These are phyloP conservation scores for Cyclopterus lumpus DNA, from an alignment of 2,797 vertebrate species.

Conservation along the genomic window DNA sequence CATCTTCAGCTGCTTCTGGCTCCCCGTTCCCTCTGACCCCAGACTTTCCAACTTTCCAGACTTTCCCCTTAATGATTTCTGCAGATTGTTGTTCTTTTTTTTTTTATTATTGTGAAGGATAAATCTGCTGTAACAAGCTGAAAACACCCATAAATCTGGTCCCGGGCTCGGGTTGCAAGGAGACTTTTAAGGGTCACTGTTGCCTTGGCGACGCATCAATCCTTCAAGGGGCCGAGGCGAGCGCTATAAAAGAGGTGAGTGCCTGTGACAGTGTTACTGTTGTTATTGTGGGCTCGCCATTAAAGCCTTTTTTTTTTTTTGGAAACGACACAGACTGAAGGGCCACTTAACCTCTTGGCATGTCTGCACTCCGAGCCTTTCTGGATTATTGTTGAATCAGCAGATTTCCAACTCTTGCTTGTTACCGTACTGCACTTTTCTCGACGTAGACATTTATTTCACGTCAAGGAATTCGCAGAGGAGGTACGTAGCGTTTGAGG, in stretches of 20 bases:
- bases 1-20: conserved; percentile 43
- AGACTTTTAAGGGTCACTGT: conserved; percentile 81
- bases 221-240: conserved; percentile 63
- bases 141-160: conserved; percentile 87
- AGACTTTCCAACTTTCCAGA: conserved; percentile 53
- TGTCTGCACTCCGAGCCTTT: conserved; percentile 40
- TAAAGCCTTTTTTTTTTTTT: conserved; percentile 67
- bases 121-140: conserved; percentile 91
- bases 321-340: conserved; percentile 71
- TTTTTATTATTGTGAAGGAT: conserved; percentile 88
- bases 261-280: conserved; percentile 81
- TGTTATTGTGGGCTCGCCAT: conserved; percentile 78
- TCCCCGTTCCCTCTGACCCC: conserved; percentile 54
- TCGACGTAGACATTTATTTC: conserved; percentile 43
- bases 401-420: conserved; percentile 32
- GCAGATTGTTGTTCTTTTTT: conserved; percentile 89
- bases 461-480: neutral
- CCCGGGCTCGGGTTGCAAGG: conserved; percentile 75
- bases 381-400: conserved; percentile 37
- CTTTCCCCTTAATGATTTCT: conserved; percentile 83
- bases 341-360: conserved; percentile 75
- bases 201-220: conserved; percentile 77
- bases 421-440: conserved; percentile 44
- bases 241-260: conserved; percentile 75
- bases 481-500: conserved; percentile 4